A percentile compares a stretch with the other conserved stretches of the same genome.
phyloP scores from a whole-genome alignment of 2,113 vertebrate species.

The Paramormyrops kingsleyae region DNA sequence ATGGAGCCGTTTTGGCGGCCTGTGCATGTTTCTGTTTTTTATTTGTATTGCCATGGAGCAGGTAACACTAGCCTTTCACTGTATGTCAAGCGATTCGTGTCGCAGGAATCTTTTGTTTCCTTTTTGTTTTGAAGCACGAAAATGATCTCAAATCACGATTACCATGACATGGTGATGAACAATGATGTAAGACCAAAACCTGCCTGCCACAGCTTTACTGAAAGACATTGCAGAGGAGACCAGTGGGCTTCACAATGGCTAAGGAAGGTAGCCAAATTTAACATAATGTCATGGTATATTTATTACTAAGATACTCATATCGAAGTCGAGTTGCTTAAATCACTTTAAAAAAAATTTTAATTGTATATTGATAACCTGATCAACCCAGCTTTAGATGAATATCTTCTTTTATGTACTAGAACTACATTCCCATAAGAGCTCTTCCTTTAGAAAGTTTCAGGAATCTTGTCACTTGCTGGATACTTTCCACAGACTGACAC shows the following conservation, averaged over 20 bases:
- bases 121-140: background rate
- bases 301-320: background rate
- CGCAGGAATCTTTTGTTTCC: background rate
- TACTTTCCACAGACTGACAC: background rate
- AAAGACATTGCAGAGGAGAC: background rate
- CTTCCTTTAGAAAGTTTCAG: background rate
- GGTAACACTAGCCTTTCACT: background rate
- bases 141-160: background rate
- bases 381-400: background rate
- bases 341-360: background rate
- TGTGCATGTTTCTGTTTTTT: background rate
- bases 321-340: background rate
- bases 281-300: background rate
- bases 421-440: background rate
- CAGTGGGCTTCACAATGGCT: background rate
- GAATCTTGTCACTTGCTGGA: background rate
- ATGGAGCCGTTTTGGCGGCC: background rate
- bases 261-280: background rate
- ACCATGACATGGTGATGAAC: background rate
- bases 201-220: background rate
- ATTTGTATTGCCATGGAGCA: background rate
- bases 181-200: background rate
- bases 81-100: background rate
- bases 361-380: background rate
- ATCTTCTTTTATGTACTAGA: background rate